Percentiles rank a stretch among this genome's conserved stretches.
Conservation (phyloP, 2,797 vertebrate genomes). For the Mormyrus proboscirostris region DNA sequence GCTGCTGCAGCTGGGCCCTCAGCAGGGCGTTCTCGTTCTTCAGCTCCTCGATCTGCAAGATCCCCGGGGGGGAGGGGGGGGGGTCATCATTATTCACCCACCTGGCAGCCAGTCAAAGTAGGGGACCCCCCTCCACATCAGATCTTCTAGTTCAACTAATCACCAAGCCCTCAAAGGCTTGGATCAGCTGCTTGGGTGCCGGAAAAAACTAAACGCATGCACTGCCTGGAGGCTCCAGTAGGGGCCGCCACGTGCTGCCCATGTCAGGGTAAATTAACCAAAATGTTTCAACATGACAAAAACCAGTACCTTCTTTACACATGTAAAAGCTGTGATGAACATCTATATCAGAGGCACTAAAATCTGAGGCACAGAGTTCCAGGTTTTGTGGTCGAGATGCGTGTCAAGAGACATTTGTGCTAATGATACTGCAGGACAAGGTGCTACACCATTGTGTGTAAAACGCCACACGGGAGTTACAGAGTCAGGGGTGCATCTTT, state of each 20-base stretch:
- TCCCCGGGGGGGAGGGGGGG: constrained; percentile 18
- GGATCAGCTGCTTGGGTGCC: too few relatives aligned
- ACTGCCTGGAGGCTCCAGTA: not conserved
- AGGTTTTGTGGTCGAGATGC: not conserved
- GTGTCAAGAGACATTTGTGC: not conserved
- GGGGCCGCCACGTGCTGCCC: not conserved
- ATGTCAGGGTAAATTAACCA: not conserved
- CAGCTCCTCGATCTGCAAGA: constrained; percentile 75
- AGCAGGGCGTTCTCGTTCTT: constrained; percentile 81
- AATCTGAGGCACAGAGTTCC: not conserved
- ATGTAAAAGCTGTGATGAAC: not conserved
- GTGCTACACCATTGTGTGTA: not conserved
- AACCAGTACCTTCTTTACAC: not conserved
- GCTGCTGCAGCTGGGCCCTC: constrained; percentile 74
- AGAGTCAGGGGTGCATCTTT: not conserved
- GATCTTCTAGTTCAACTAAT: not conserved
- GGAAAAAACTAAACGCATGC: not conserved
- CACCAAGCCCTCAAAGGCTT: not conserved
- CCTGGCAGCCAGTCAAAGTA: not conserved
- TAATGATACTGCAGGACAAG: not conserved
- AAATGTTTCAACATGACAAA: not conserved
- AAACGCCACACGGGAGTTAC: not conserved
- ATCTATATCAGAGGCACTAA: not conserved
- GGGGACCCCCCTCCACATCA: not conserved
- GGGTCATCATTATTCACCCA: not conserved